These are phyloP conservation scores for Sapajus apella DNA, from an alignment of 2,113 vertebrate genomes.

Conservation along the genomic window DNA sequence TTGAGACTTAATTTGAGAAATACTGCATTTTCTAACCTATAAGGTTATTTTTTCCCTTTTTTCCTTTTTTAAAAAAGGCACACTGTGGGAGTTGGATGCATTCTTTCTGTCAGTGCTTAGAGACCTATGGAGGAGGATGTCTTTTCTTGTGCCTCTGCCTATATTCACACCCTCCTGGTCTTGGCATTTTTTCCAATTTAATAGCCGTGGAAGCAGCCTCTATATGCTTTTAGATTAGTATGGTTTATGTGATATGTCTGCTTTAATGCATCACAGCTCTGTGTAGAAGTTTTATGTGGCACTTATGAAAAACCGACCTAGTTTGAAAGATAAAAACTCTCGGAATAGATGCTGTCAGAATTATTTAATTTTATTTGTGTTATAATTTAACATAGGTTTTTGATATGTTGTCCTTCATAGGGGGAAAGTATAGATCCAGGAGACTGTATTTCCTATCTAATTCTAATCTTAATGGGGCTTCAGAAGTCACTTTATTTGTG, in stretches of 20 bases:
- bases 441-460: neutral
- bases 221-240: neutral
- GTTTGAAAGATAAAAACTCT: conserved; percentile 39
- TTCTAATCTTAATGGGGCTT: neutral
- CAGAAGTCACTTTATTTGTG: neutral
- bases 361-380: conserved; percentile 20
- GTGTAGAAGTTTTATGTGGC: neutral
- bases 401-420: neutral
- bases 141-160: neutral
- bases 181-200: neutral
- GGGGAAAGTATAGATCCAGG: neutral
- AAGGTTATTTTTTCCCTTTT: neutral
- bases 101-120: neutral
- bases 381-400: neutral
- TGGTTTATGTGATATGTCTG: neutral
- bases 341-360: neutral
- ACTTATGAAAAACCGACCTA: conserved; percentile 34
- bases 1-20: conserved; percentile 34
- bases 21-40: neutral
- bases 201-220: neutral
- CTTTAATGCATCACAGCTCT: conserved; percentile 19
- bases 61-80: neutral
- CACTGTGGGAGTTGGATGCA: neutral
- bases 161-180: neutral
- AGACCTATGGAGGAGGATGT: neutral